Conservation (phyloP, 1,140 invertebrate genomes). For the Daktulosphaira vitifoliae region DNA sequence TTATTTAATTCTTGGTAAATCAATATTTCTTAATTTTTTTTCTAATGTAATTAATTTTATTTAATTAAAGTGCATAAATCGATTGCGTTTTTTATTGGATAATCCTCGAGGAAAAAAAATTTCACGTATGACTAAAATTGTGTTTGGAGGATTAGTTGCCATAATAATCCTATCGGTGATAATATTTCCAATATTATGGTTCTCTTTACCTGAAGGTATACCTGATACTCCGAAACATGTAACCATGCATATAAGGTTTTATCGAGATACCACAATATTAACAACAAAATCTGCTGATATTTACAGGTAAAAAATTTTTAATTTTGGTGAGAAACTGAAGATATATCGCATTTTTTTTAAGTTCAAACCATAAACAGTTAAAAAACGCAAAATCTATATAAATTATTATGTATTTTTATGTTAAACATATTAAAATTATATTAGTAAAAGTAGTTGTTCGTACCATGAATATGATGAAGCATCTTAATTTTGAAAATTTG, state of each 20-base stretch:
- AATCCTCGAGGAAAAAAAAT: not conserved
- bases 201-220: constrained; percentile 1
- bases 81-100: not conserved
- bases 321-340: no score
- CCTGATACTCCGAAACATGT: constrained; percentile 4
- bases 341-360: no score
- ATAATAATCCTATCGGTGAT: constrained; percentile 5
- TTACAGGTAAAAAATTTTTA: constrained; percentile 1
- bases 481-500: no score
- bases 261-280: constrained; percentile 5
- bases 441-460: no score
- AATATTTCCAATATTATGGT: constrained; percentile 29
- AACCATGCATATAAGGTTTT: not conserved
- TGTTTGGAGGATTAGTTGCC: constrained; percentile 6
- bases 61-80: not conserved
- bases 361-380: no score
- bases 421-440: no score
- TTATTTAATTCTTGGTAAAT: no score
- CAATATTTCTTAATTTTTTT: no score
- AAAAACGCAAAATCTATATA: no score
- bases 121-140: not conserved
- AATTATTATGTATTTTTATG: no score
- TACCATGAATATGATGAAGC: no score
- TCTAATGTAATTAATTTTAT: no score
- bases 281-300: not conserved